A percentile compares a stretch with the other conserved stretches of the same genome.
phyloP scores from a whole-genome alignment of 2,113 vertebrate species.

The Junco hyemalis region DNA sequence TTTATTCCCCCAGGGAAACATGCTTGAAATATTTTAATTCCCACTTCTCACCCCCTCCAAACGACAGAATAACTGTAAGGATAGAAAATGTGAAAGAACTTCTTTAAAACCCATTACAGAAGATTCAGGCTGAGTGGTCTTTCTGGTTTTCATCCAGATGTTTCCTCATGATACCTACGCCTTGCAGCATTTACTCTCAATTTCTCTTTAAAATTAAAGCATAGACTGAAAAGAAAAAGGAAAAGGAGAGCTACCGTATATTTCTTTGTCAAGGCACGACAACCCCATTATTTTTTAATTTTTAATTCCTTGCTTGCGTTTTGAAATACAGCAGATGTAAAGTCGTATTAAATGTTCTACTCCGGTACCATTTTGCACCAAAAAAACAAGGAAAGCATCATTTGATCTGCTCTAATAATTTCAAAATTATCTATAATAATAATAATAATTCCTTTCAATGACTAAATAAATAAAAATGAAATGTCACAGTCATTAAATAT shows the following conservation, averaged over 20 bases:
- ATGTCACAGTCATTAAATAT: not conserved
- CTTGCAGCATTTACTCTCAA: not conserved
- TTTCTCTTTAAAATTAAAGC: slow-evolving; percentile 5
- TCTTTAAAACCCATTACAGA: not conserved
- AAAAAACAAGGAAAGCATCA: not conserved
- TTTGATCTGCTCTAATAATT: not conserved
- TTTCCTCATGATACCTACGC: not conserved
- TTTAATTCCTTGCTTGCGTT: not conserved
- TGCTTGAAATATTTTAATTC: not conserved
- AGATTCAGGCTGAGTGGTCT: not conserved
- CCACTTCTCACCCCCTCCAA: not conserved
- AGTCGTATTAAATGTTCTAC: not conserved
- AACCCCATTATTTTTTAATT: slow-evolving; percentile 3
- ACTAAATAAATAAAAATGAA: not conserved
- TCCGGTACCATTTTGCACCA: not conserved
- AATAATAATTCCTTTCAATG: not conserved
- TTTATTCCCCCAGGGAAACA: not conserved
- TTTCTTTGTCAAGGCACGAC: not conserved
- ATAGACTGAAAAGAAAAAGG: not conserved
- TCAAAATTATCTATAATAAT: not conserved
- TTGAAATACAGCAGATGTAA: slow-evolving; percentile 14
- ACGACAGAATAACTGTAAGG: not conserved
- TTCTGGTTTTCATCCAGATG: not conserved
- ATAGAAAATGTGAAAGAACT: not conserved
- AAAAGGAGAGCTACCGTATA: not conserved